Base-by-base conservation (phyloP, 92 coral and sea anemone species). In the Nematostella vectensis region DNA sequence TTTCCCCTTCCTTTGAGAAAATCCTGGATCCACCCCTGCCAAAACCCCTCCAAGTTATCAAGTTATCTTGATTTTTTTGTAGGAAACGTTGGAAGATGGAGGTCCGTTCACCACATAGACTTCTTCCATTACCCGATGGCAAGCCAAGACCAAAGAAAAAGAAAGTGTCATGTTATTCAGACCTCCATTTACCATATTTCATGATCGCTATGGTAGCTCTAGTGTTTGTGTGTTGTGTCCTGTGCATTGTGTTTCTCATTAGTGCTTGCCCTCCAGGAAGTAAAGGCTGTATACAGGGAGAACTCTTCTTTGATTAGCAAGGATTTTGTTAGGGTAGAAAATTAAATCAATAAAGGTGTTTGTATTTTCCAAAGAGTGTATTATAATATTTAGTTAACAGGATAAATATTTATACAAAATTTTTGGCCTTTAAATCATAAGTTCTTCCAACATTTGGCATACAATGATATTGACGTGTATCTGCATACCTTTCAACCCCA, bases 91-190 rank as follows among this genome's bases (percentile, higher is more conserved):
- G 71, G 29, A 80, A 59, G 59, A 44, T 38, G 11, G 95, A 85
- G 36, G 67, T 68, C n/a, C 73, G 84, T 3, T 80, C 98, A 3
- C 64, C 83, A 20, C 60, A 78, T 60, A 72, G 81, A 60, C 67
- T 57, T 19, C 77, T 88, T 79, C 95, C 95, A 1, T 59, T 91
- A 27, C 98, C 98, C 38, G 47, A 62, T 25, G 54, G 71, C 21
- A 57, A 43, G 19, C 44, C 49, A 18, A 72, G 56, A 24, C 33
- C 62, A 33, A 61, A 75, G 27, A 59, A 50, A 15, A 56, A 48
- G 65, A 57, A 29, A 47, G 43, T 69, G 13, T 36, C 47, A 31
- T n/a, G 59, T 15, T 48, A 47, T 37, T 72, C 54, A 16, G 60
- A 58, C 51, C 58, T 71, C 25, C 30, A 72, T 11, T 39, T 71